A percentile compares a stretch with the other conserved stretches of the same genome.
phyloP scores from a whole-genome alignment of 2,113 vertebrate species.

The Symphodus melops region DNA sequence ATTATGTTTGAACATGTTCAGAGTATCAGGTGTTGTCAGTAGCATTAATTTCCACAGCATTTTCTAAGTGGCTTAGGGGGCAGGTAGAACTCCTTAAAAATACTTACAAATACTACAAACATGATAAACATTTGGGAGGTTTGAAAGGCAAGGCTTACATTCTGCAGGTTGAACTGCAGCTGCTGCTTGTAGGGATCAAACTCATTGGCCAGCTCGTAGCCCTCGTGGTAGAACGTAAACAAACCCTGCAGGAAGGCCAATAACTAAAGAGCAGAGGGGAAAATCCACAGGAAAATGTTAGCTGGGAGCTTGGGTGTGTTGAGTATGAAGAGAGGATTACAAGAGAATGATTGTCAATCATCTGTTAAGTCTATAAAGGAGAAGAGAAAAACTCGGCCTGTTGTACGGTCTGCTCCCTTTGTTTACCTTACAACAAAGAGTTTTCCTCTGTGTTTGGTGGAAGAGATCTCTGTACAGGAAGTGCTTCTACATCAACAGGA shows the following conservation, averaged over 20 bases:
- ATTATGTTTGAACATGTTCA: slow-evolving; percentile 2
- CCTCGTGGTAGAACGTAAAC: slow-evolving; percentile 99
- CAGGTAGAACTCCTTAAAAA: neutral
- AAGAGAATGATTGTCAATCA: slow-evolving; percentile 44
- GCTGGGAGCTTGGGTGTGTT: neutral
- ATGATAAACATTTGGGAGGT: neutral
- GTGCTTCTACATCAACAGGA: slow-evolving; percentile 71
- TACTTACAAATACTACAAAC: neutral
- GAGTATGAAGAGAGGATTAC: slow-evolving; percentile 33
- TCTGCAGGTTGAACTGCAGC: slow-evolving; percentile 98
- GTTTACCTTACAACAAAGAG: slow-evolving; percentile 72
- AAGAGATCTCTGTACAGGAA: slow-evolving; percentile 67
- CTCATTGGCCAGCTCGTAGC: slow-evolving; percentile 96
- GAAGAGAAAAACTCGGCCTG: slow-evolving; percentile 32
- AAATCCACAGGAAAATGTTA: slow-evolving; percentile 23
- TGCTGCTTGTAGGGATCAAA: slow-evolving; percentile 98
- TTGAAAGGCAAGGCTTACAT: slow-evolving; percentile 88
- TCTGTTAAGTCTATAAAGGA: slow-evolving; percentile 28
- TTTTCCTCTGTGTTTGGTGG: slow-evolving; percentile 40
- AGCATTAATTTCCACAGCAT: neutral
- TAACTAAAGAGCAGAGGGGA: slow-evolving; percentile 83
- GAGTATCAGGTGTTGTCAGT: neutral
- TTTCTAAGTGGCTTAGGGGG: neutral
- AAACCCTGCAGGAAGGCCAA: slow-evolving; percentile 97
- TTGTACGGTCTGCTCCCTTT: slow-evolving; percentile 45